phyloP scores from a whole-genome alignment of 2,888 invertebrate genomes.

The Dermolepida albohirtum region DNA sequence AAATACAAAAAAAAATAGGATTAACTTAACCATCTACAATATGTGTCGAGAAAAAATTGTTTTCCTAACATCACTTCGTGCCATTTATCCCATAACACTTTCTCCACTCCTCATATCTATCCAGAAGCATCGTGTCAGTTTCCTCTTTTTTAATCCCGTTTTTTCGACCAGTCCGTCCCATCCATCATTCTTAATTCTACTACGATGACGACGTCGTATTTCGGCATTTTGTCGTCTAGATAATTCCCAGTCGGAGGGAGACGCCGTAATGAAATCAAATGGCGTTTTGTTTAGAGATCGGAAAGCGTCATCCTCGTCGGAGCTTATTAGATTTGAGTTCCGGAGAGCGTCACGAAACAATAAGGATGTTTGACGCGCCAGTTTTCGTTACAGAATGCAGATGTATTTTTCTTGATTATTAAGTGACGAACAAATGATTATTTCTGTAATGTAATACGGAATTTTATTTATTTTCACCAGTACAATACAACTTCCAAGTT shows the following conservation, averaged over 20 bases:
- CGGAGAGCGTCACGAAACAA: neutral
- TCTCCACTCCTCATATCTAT: constrained; percentile 10
- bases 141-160: neutral
- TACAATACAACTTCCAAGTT: no score
- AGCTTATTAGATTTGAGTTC: constrained; percentile 27
- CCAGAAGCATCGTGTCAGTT: constrained; percentile 12
- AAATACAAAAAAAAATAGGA: no score
- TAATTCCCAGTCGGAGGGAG: constrained; percentile 10
- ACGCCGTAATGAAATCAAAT: constrained; percentile 22
- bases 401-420: neutral
- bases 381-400: neutral
- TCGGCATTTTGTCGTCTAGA: constrained; percentile 24
- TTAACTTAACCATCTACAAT: no score
- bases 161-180: constrained; percentile 8
- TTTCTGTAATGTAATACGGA: no score
- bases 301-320: neutral
- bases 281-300: constrained; percentile 20
- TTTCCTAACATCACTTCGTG: no score
- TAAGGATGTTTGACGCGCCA: no score
- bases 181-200: constrained; percentile 27
- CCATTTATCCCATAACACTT: neutral
- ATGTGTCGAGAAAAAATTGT: no score
- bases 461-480: no score
- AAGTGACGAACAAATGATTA: neutral
- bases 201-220: constrained; percentile 26